Evolutionary conservation across 2,113 vertebrate species (phyloP).

Genomic region (Lonchura striata): DNA sequence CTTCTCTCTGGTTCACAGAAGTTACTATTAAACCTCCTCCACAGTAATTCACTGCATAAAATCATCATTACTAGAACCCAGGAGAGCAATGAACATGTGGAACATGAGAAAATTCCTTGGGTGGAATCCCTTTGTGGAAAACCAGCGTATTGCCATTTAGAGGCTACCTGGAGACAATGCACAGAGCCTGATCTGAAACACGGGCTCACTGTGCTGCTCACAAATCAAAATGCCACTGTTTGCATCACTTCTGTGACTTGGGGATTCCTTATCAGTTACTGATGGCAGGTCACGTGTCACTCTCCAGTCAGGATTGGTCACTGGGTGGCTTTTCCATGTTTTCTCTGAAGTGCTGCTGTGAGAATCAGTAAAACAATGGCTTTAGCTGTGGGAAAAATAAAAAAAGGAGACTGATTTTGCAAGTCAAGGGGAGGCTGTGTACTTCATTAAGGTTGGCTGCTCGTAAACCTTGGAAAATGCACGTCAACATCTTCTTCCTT

Average conservation of each 20-base stretch:
- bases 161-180: background rate
- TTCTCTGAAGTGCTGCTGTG: background rate
- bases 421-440: background rate
- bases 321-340: background rate
- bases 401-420: background rate
- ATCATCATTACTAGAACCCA: accelerated
- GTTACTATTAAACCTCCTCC: background rate
- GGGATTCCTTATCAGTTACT: background rate
- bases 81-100: accelerated
- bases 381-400: background rate
- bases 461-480: background rate
- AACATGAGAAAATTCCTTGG: background rate
- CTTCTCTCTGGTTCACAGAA: background rate
- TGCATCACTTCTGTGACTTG: background rate
- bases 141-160: background rate
- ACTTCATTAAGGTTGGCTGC: background rate
- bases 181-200: background rate
- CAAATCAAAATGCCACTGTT: background rate
- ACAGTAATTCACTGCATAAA: background rate
- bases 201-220: background rate
- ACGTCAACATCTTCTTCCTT: background rate
- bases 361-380: constrained; percentile 9
- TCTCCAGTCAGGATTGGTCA: background rate
- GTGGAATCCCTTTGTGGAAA: background rate
- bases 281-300: background rate